Evolutionary conservation across 2,888 invertebrate species (phyloP).

Genomic region (Pterostichus niger): DNA sequence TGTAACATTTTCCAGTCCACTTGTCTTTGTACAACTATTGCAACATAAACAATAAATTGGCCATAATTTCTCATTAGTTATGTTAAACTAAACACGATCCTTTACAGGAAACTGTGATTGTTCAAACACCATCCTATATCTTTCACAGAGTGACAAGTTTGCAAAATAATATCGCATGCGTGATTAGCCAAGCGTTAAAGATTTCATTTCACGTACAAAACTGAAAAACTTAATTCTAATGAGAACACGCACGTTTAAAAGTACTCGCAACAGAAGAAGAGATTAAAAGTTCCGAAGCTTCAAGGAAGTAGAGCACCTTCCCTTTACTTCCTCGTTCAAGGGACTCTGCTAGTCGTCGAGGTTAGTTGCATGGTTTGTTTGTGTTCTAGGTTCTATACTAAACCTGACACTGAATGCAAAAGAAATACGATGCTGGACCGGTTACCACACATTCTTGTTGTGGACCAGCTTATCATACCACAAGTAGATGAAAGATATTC

Average conservation of each 20-base stretch:
- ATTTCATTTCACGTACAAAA: slow-evolving; percentile 23
- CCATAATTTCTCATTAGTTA: slow-evolving; percentile 26
- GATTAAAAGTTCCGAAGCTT: neutral
- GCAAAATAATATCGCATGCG: slow-evolving; percentile 41
- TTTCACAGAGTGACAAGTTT: slow-evolving; percentile 38
- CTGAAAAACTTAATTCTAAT: slow-evolving; percentile 5
- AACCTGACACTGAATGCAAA: slow-evolving; percentile 33
- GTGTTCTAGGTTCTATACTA: neutral
- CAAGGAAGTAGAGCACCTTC: slow-evolving; percentile 24
- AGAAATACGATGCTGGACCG: slow-evolving; percentile 25
- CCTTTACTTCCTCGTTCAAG: slow-evolving; percentile 33
- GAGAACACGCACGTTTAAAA: slow-evolving; percentile 7
- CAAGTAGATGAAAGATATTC: neutral
- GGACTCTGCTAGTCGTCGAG: neutral
- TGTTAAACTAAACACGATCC: neutral
- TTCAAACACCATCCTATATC: slow-evolving; percentile 1
- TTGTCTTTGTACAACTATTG: too few relatives aligned
- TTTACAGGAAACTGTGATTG: slow-evolving; percentile 20
- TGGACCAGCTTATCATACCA: neutral
- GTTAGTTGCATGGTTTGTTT: neutral
- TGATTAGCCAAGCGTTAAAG: slow-evolving; percentile 34
- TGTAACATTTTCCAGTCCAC: too few relatives aligned
- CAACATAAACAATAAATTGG: neutral
- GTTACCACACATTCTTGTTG: slow-evolving; percentile 21
- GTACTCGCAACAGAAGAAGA: neutral